phyloP scores from a whole-genome alignment of 2,113 vertebrate species.

The Sigmodon hispidus region DNA sequence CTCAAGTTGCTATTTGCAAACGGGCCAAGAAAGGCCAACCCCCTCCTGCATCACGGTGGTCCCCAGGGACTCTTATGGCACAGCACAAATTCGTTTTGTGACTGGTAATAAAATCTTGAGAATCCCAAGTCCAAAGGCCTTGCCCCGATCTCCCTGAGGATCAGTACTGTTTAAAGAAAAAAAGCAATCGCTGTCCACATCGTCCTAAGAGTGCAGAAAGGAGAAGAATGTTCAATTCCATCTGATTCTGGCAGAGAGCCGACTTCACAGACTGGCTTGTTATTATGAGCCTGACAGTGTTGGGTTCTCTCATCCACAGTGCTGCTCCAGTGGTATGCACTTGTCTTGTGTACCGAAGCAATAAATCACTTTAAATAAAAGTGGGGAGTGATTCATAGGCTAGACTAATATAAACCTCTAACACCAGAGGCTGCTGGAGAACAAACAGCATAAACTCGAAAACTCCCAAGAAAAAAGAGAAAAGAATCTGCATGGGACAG shows the following conservation, averaged over 20 bases:
- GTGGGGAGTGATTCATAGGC: background rate
- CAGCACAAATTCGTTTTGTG: background rate
- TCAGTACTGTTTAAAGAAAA: background rate
- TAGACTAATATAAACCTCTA: background rate
- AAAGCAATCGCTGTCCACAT: background rate
- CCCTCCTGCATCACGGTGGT: background rate
- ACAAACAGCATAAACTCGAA: background rate
- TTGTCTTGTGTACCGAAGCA: background rate
- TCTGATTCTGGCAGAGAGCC: background rate
- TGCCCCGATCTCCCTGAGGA: background rate
- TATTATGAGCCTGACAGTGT: background rate
- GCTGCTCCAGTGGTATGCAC: background rate
- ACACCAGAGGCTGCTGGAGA: background rate
- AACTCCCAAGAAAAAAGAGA: background rate
- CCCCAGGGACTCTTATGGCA: background rate
- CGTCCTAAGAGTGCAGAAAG: background rate
- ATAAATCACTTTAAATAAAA: background rate
- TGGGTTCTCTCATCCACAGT: background rate
- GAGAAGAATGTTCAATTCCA: background rate
- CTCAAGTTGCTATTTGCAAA: background rate
- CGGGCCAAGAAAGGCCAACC: background rate
- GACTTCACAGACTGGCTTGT: background rate
- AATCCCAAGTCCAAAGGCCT: background rate
- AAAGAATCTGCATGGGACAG: background rate
- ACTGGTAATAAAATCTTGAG: background rate